Base-by-base conservation (phyloP, 2,113 vertebrate species). In the Entomyzon cyanotis region DNA sequence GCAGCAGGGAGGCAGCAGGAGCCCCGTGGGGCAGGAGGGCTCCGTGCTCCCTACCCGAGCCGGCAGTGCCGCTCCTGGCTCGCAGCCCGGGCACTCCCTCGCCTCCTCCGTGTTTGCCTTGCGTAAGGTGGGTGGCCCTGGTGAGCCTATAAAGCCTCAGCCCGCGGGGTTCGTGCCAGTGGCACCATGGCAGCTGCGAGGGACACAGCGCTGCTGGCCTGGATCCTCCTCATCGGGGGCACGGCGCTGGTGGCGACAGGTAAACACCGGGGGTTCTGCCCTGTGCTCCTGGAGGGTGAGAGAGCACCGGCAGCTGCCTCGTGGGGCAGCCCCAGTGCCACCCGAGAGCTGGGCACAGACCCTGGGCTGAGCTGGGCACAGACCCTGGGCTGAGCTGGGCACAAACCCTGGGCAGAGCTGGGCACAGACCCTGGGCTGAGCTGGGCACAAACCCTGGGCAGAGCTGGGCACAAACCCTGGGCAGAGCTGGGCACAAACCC, bases 101-200 rank as follows among this genome's bases (percentile, higher is more conserved):
- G 22, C 46, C 31, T 2, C 3, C 1, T 11, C 50, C 46, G 31
- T 0, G 12, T 20, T 27, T 11, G 35, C 25, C 47, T 93, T 94
- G 74, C 47, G 8, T 13, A 89, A 91, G 53, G 53, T 2, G 46
- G 53, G 53, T 2, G 46, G 21, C 46, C 39, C 53, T 1, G 44
- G 18, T 7, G 22, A 37, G 68, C 68, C 68, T 16, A 37, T 84
- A 84, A 84, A 84, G 39, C 8, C 33, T 5, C 39, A 2, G 39
- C 21, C 33, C 0, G 33, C 22, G 58, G 33, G 33, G 22, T 14
- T 5, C 14, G 4, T 31, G 68, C 58, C 68, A 46, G 33, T 9
- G 68, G 55, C 39, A 39, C 74, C 74, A 87, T 94, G 95, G 88
- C 85, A 55, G 12, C n/a, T 13, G 64, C 56, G 24, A 91, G 41